These are phyloP conservation scores for Thamnophis sirtalis DNA, from an alignment of 2,113 vertebrate genomes.

Conservation along the genomic window DNA sequence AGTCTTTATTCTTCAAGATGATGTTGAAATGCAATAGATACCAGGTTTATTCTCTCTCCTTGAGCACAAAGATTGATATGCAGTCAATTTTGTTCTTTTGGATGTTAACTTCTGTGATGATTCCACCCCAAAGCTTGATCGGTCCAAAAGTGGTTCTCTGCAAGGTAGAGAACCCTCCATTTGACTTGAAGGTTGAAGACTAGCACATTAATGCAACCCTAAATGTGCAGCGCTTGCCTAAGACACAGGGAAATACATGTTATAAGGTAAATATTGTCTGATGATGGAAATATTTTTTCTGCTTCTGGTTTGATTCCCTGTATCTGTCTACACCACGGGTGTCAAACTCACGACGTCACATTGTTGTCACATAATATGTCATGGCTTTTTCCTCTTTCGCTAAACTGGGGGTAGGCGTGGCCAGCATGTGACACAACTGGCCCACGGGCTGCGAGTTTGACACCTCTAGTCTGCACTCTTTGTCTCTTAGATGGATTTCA, in stretches of 20 bases:
- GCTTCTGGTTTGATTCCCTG: no score
- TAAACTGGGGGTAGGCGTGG: no score
- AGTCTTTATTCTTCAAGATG: neutral
- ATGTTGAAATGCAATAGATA: neutral
- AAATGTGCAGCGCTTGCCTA: neutral
- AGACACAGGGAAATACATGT: neutral
- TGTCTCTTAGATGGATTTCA: neutral
- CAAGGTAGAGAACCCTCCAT: neutral
- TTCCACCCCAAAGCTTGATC: neutral
- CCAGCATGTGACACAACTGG: no score
- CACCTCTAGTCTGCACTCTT: no score
- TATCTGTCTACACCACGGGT: no score
- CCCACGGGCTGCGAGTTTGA: no score
- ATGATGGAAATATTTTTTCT: no score
- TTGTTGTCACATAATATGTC: no score
- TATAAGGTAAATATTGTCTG: no score
- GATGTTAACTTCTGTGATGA: neutral
- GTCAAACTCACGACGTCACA: no score
- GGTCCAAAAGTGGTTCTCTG: neutral
- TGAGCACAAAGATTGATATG: neutral
- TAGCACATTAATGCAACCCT: neutral
- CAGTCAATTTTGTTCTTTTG: neutral
- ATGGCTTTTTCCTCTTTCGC: no score
- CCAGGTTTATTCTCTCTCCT: neutral
- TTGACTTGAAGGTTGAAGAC: neutral